Evolutionary conservation across 2,888 invertebrate genomes (phyloP).

Genomic region (Plutella xylostella): DNA sequence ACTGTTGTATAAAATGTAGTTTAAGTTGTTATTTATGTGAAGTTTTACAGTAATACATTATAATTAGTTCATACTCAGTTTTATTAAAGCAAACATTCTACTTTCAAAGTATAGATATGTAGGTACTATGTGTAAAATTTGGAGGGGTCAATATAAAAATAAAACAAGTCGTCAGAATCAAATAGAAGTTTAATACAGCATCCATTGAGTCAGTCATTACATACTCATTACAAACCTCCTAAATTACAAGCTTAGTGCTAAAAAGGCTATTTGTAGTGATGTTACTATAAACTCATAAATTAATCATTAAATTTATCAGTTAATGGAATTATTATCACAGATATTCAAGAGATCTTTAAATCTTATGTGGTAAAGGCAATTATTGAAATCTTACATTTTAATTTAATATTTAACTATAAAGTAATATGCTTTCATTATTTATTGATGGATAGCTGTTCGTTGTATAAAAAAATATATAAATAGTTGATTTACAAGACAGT

Average conservation of each 20-base stretch:
- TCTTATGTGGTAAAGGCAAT: conserved; percentile 56
- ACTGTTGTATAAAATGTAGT: neutral
- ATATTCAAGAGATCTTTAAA: conserved; percentile 65
- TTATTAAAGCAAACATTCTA: no score
- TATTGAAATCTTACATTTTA: conserved; percentile 15
- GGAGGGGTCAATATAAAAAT: neutral
- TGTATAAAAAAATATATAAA: neutral
- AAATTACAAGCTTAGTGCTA: conserved; percentile 1
- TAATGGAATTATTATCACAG: conserved; percentile 62
- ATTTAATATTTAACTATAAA: neutral
- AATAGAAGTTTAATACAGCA: conserved; percentile 33
- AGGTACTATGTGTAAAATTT: no score
- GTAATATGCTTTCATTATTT: neutral
- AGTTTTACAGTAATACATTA: no score
- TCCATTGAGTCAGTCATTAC: conserved; percentile 43
- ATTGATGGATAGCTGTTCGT: neutral
- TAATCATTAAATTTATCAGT: conserved; percentile 57
- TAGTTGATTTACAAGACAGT: no score
- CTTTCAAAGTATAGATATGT: no score
- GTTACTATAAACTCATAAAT: conserved; percentile 54
- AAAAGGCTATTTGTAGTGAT: conserved; percentile 14
- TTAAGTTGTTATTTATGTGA: neutral
- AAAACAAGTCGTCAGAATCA: conserved; percentile 1
- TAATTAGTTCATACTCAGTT: no score
- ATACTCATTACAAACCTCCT: neutral